Conservation (phyloP, 2,888 invertebrate species). For the Busseola fusca region DNA sequence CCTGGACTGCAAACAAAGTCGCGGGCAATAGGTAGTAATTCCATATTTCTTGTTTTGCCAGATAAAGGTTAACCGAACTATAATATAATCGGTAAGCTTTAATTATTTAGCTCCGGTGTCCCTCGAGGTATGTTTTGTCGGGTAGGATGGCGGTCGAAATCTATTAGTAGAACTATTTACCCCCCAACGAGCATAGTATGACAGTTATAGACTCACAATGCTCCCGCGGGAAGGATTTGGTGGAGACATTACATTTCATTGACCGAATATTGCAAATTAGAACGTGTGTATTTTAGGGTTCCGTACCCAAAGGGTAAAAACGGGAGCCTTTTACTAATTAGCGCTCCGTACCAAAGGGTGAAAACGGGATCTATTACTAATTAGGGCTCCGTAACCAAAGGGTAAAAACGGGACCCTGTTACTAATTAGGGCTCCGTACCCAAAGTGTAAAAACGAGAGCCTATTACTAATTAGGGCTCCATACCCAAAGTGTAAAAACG, state of each 20-base stretch:
- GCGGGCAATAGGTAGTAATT: background rate
- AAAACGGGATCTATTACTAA: no score
- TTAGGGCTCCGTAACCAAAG: no score
- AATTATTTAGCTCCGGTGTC: conserved; percentile 16
- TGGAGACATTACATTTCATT: background rate
- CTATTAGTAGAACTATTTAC: conserved; percentile 25
- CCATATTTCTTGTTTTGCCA: background rate
- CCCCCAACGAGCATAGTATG: background rate
- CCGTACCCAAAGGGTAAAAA: no score
- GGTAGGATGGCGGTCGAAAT: conserved; percentile 3
- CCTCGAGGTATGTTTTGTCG: conserved; percentile 29
- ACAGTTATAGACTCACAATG: conserved; percentile 14
- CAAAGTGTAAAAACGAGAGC: no score
- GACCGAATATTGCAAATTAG: conserved; percentile 25
- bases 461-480: no score
- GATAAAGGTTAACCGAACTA: background rate
- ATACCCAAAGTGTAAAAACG: no score
- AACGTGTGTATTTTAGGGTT: background rate
- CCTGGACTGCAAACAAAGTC: background rate
- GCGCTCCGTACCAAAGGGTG: no score
- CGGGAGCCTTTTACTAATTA: no score
- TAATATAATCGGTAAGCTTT: background rate
- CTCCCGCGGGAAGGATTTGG: conserved; percentile 8
- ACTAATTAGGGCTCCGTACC: no score
- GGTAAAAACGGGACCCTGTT: no score